Conservation (phyloP, 2,797 vertebrate genomes). For the Carduelis carduelis region DNA sequence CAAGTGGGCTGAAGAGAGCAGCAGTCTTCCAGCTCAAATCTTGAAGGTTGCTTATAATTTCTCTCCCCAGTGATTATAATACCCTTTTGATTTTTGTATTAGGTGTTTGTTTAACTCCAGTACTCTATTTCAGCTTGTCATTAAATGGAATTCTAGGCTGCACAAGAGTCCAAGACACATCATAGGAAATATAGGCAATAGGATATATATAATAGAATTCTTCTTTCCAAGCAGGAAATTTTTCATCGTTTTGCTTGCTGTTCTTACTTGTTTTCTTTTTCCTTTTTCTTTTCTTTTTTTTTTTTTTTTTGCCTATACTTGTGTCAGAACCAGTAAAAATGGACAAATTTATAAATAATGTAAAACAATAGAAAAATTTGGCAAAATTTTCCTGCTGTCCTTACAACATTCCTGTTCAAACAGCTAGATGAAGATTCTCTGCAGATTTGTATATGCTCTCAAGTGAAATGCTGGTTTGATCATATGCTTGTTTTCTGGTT, state of each 20-base stretch:
- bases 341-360: background rate
- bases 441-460: background rate
- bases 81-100: background rate
- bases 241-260: background rate
- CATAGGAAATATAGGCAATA: background rate
- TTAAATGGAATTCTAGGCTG: background rate
- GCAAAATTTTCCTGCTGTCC: background rate
- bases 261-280: background rate
- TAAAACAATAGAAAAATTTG: background rate
- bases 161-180: background rate
- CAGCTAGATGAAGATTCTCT: background rate
- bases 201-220: background rate
- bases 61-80: background rate
- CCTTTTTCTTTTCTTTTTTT: background rate
- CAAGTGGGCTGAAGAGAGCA: background rate
- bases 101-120: background rate
- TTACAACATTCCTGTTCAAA: background rate
- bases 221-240: background rate
- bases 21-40: background rate
- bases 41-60: background rate
- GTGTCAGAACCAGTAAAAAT: background rate
- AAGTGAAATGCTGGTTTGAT: background rate
- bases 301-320: background rate
- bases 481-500: background rate
- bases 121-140: background rate